phyloP scores from a whole-genome alignment of 2,797 vertebrate species.

The Threskiornis aethiopicus region DNA sequence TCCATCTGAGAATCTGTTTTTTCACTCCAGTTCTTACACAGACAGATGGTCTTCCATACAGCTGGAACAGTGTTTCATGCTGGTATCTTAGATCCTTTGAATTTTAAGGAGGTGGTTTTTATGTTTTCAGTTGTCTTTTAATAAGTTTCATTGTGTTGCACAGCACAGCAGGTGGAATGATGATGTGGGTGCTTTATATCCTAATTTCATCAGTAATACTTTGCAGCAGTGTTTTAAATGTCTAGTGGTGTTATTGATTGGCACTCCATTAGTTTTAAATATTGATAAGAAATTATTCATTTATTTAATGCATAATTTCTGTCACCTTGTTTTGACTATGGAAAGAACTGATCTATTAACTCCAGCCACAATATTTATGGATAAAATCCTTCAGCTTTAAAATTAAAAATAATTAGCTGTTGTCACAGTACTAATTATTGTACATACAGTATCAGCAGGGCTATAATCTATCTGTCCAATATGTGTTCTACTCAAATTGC shows the following conservation, averaged over 20 bases:
- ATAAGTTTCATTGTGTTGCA: not conserved
- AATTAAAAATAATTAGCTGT: constrained; percentile 66
- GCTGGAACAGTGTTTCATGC: not conserved
- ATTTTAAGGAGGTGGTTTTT: not conserved
- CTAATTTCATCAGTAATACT: constrained; percentile 13
- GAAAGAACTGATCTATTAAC: not conserved
- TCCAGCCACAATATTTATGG: constrained; percentile 33
- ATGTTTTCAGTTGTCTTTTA: constrained; percentile 6
- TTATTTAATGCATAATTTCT: constrained; percentile 9
- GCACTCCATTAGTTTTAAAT: constrained; percentile 39
- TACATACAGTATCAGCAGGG: constrained; percentile 41
- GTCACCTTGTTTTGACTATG: not conserved
- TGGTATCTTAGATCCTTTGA: not conserved
- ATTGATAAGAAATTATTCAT: constrained; percentile 39
- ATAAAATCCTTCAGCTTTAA: constrained; percentile 50
- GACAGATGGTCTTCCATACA: not conserved
- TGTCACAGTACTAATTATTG: constrained; percentile 56
- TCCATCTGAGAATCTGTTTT: not conserved
- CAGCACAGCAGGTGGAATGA: not conserved
- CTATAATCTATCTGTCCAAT: constrained; percentile 68
- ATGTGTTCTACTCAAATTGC: constrained; percentile 45
- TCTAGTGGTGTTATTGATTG: constrained; percentile 12
- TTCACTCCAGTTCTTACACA: not conserved
- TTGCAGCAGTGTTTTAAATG: not conserved
- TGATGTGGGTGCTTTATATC: not conserved